Evolutionary conservation across 2,888 invertebrate species (phyloP).

Genomic region (Pristionchus maxplancki): DNA sequence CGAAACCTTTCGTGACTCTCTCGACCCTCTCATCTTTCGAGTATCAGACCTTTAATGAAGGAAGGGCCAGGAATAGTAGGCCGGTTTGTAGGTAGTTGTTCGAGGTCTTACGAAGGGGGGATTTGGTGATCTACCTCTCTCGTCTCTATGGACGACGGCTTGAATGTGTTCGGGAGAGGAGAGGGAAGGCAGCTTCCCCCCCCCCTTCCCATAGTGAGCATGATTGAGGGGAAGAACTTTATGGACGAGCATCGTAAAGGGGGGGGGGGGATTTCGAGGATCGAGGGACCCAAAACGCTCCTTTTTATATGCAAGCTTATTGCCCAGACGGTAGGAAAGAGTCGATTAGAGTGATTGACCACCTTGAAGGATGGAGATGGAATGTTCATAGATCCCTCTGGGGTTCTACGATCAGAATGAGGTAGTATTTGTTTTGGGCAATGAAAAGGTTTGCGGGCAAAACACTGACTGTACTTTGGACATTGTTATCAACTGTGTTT

Average conservation of each 20-base stretch:
- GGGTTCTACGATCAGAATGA: no score
- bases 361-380: no score
- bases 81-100: background rate
- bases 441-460: no score
- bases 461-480: no score
- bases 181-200: background rate
- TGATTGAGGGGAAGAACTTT: background rate
- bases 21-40: background rate
- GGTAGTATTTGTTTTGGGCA: no score
- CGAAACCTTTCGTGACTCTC: background rate
- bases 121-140: background rate
- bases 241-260: background rate
- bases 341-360: no score
- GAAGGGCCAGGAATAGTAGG: background rate
- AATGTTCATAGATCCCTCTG: no score
- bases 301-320: no score
- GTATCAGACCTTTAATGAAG: background rate
- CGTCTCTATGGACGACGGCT: background rate
- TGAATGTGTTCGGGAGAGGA: background rate
- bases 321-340: no score
- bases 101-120: no score
- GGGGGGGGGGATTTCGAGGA: background rate
- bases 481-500: no score
- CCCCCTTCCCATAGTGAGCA: background rate
- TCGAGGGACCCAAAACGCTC: no score